phyloP scores from a whole-genome alignment of 53 echinoderm and acorn worm genomes.

The Pentamera pediparva region DNA sequence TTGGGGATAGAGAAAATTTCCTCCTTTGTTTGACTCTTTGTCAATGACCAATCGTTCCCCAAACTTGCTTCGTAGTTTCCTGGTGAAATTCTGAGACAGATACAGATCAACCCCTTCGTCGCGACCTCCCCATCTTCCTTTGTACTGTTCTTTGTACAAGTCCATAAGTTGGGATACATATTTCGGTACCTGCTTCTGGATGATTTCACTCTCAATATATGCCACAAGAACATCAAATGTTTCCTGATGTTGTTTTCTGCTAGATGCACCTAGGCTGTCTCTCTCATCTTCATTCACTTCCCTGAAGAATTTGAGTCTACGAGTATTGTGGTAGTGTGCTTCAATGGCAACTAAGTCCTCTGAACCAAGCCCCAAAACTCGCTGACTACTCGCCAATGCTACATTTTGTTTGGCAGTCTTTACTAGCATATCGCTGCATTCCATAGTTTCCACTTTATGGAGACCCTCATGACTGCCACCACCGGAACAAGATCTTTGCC shows the following conservation, averaged over 20 bases:
- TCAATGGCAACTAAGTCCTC: conserved; percentile 41
- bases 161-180: conserved; percentile 28
- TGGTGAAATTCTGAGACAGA: neutral
- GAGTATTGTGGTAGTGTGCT: conserved; percentile 34
- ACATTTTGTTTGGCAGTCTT: conserved; percentile 29
- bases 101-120: conserved; percentile 24
- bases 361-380: conserved; percentile 17
- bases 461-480: conserved; percentile 11
- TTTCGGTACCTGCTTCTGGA: conserved; percentile 38
- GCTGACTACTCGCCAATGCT: neutral
- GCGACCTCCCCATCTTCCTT: conserved; percentile 1
- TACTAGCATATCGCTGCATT: conserved; percentile 19
- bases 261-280: neutral
- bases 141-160: conserved; percentile 52
- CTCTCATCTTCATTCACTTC: conserved; percentile 21
- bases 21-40: conserved; percentile 30
- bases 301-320: conserved; percentile 21
- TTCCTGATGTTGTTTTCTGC: conserved; percentile 34
- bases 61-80: conserved; percentile 26
- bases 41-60: conserved; percentile 20
- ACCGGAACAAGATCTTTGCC: conserved; percentile 27
- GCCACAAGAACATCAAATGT: conserved; percentile 3
- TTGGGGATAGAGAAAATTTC: conserved; percentile 31
- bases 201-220: conserved; percentile 33
- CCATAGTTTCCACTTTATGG: conserved; percentile 47